Base-by-base conservation (phyloP, 1,140 invertebrate genomes). In the Pteromalus puparum region DNA sequence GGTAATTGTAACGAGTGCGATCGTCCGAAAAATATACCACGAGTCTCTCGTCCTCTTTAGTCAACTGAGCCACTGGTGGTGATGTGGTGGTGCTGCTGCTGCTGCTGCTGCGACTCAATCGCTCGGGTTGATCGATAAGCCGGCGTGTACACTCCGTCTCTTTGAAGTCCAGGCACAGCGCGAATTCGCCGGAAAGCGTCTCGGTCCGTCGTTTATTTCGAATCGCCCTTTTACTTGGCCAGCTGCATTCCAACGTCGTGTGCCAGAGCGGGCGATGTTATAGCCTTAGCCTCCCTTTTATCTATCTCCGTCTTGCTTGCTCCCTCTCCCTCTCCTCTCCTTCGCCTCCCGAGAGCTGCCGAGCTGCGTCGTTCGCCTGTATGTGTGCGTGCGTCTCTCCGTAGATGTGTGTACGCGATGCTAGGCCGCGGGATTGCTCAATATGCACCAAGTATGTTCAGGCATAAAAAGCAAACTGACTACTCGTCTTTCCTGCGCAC, bases 181-280 rank as follows among this genome's bases (percentile, higher is more conserved):
- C 53, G n/a, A 61, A 61, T 21, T 21, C 18, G 53, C 15, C 18
- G 18, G 53, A 61, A 61, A 61, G 21, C 67, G 67, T 30, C 15
- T 13, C 26, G 67, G 26, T 26, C 7, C 13, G 5, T 81, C 68
- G 80, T 53, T 83, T 77, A 77, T 77, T 83, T 70, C 26, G 26
- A 82, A 76, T 76, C 48, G n/a, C 78, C 82, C 68, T 76, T 61
- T 88, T 91, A 91, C 87, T 88, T 90, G 85, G 85, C 78, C 86
- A 90, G 86, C 87, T 89, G 90, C 90, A 91, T 89, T 81, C 88
- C 90, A 88, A 76, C 87, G 87, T 87, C 46, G 80, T 75, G 72
- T 75, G 81, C 70, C 81, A 81, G 70, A 73, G 79, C 68, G 79
- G 42, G 53, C 68, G 68, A 28, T 0, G 38, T 42, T 42, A 10